phyloP scores from a whole-genome alignment of 2,797 vertebrate genomes.

The Spea hammondii region DNA sequence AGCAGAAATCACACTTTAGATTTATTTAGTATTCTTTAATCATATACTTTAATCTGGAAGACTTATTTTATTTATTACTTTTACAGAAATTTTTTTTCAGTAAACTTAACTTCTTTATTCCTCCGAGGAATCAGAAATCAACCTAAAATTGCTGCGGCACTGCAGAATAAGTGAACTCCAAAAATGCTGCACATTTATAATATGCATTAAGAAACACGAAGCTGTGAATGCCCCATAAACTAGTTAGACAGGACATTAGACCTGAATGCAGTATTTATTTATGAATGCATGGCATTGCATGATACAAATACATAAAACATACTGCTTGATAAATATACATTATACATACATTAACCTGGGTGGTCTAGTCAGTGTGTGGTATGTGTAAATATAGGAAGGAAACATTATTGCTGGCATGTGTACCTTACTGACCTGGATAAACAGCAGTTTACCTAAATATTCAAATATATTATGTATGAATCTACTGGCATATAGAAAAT shows the following conservation, averaged over 20 bases:
- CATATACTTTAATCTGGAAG: not conserved
- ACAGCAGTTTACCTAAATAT: too few relatives aligned
- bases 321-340: too few relatives aligned
- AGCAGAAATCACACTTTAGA: too few relatives aligned
- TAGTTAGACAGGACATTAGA: conserved; percentile 13
- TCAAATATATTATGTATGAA: too few relatives aligned
- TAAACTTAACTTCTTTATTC: not conserved
- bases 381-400: too few relatives aligned
- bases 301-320: too few relatives aligned
- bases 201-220: conserved; percentile 31
- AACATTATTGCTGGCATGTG: too few relatives aligned
- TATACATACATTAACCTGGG: too few relatives aligned
- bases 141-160: conserved; percentile 1
- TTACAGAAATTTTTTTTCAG: not conserved
- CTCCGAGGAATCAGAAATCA: conserved; percentile 4
- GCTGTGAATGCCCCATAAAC: conserved; percentile 15
- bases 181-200: conserved; percentile 24
- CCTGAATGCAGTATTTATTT: conserved; percentile 18
- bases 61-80: conserved; percentile 23
- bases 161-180: conserved; percentile 6
- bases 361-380: too few relatives aligned
- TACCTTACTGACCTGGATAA: too few relatives aligned
- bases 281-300: not conserved
- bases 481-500: too few relatives aligned
- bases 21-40: too few relatives aligned